Conservation (phyloP, 2,888 invertebrate genomes). For the Euplexia lucipara region DNA sequence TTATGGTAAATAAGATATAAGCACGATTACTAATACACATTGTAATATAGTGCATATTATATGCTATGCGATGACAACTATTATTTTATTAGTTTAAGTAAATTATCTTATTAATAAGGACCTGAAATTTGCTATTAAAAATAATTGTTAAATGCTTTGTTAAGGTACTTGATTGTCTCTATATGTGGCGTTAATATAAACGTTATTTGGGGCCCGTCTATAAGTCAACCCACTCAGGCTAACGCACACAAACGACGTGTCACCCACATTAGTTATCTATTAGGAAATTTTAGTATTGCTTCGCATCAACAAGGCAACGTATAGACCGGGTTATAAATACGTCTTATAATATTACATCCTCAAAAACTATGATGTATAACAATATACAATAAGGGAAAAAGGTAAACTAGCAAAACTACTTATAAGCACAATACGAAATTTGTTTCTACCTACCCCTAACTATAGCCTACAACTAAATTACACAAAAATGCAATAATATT, state of each 20-base stretch:
- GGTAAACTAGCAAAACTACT: constrained; percentile 63
- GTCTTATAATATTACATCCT: constrained; percentile 21
- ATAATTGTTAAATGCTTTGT: constrained; percentile 39
- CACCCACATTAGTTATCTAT: neutral
- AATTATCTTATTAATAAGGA: constrained; percentile 37
- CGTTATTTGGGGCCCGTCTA: constrained; percentile 18
- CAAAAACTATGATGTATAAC: constrained; percentile 18
- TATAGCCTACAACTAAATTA: constrained; percentile 38
- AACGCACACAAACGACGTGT: neutral
- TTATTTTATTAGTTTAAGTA: constrained; percentile 8
- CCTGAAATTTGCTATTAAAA: constrained; percentile 33
- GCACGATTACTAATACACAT: constrained; percentile 19
- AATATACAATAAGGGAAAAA: constrained; percentile 34
- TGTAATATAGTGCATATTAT: constrained; percentile 14
- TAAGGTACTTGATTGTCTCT: constrained; percentile 46
- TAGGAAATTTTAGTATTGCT: constrained; percentile 27
- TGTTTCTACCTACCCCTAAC: constrained; percentile 57
- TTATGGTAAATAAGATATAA: constrained; percentile 13
- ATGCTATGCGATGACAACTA: constrained; percentile 16
- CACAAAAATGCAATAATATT: constrained; percentile 33
- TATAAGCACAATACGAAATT: constrained; percentile 62
- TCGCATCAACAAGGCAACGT: constrained; percentile 36
- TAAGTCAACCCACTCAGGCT: neutral
- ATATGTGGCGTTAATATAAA: constrained; percentile 16
- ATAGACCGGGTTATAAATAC: constrained; percentile 23